Evolutionary conservation across 2,113 vertebrate species (phyloP).

Genomic region (Physeter macrocephalus): DNA sequence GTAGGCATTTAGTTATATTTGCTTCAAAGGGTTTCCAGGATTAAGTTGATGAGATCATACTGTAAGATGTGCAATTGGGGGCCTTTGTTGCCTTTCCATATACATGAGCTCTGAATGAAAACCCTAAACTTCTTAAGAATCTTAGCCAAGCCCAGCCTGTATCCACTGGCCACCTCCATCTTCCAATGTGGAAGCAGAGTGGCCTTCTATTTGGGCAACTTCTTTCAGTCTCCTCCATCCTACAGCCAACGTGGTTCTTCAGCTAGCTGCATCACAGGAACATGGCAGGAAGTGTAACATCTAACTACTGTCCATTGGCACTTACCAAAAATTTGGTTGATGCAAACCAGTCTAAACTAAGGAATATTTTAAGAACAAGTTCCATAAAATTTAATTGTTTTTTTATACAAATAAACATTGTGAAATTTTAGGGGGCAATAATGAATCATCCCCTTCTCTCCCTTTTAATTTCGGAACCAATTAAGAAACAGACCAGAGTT

Average conservation of each 20-base stretch:
- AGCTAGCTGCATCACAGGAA: not conserved
- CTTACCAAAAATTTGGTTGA: not conserved
- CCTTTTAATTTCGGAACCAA: not conserved
- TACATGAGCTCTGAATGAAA: not conserved
- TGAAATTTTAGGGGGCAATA: not conserved
- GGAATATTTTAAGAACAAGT: not conserved
- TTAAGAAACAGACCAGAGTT: not conserved
- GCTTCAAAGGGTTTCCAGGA: not conserved
- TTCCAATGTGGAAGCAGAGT: not conserved
- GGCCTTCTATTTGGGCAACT: not conserved
- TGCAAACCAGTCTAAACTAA: not conserved
- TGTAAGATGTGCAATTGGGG: not conserved
- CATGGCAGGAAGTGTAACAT: accelerated
- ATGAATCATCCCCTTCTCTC: not conserved
- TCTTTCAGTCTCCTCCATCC: not conserved
- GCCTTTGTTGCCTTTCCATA: not conserved
- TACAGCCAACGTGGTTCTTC: not conserved
- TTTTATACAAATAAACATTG: not conserved
- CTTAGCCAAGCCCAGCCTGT: not conserved
- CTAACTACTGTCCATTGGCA: not conserved
- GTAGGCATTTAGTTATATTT: not conserved
- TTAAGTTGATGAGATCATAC: not conserved
- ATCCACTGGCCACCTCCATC: not conserved
- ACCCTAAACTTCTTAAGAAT: not conserved
- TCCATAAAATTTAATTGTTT: not conserved